Evolutionary conservation across 2,113 vertebrate species (phyloP), one percentile per base, ranked within the genome.

Genomic region (Proteles cristata): DNA sequence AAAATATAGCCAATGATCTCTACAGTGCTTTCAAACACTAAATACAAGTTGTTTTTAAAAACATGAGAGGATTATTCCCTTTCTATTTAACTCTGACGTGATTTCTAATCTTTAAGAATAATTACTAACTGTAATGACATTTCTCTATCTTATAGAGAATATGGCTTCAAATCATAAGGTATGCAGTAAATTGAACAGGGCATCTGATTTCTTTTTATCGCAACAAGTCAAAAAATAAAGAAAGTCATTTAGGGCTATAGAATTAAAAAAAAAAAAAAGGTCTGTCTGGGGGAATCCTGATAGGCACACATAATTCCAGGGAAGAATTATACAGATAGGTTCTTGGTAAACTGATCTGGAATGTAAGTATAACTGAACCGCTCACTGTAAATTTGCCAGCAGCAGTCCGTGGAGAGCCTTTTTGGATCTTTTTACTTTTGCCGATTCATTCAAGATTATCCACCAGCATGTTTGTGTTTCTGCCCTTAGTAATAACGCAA

Each of bases 161-260:
- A 76, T 12, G 55, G 28, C 7, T 82, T 83, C 26, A 4, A 35
- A 33, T 66, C 26, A 77, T 33, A 55, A 88, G 77, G 11, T n/a
- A 77, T 6, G 28, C 2, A 92, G 26, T 58, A 43, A 89, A 25
- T 6, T 33, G 15, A 90, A 61, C 39, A 15, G 19, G 33, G 53
- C 33, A 71, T 77, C 1, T n/a, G n/a, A 69, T 39, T 55, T 95
- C 21, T 61, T 82, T 82, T 90, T 84, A 83, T 55, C 55, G 5
- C 84, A 92, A 90, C 21, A 96, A 87, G 63, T 25, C 63, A 93
- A 48, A 68, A 87, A 94, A 50, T 50, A 80, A 69, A 11, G 39
- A 35, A 19, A 10, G 26, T 43, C 14, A 23, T n/a, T 50, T 28
- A 69, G 19, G 86, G 50, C 14, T 69, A 66, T 1, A 84, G 65